Evolutionary conservation across 1,140 invertebrate species (phyloP), one percentile per base, ranked within the genome.

Genomic region (Drosophila bocki): DNA sequence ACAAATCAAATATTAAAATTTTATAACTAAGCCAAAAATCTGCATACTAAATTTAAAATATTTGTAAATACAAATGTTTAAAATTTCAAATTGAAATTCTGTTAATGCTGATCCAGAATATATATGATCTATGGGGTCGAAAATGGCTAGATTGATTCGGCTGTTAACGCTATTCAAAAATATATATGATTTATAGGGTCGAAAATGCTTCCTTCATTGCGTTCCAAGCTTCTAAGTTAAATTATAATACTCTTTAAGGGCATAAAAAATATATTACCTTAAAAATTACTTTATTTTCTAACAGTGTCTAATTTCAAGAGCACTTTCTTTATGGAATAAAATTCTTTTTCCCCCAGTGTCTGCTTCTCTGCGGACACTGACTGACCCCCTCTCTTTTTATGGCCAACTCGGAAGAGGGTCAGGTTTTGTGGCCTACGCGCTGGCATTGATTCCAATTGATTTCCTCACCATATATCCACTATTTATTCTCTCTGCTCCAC

Each of bases 351-450:
- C n/a, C n/a, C 15, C 39, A 47, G 67, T 68, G 67, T 17, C 33
- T 32, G 26, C 9, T 11, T 44, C 2, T 17, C 33, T 54, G 32
- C 12, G 19, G 26, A 13, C 50, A 9, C 1, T 4, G 9, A 45
- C n/a, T 39, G 47, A 54, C 62, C 62, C 39, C 32, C 48, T 22
- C 62, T 68, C 48, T 39, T 37, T 56, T 68, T 68, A 70, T 68
- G 67, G 48, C 33, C 67, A 70, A 15, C 56, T 70, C 67, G 67
- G 39, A 70, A 70, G 67, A 54, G 67, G 67, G 67, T 69, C 67
- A 70, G 67, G 67, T 68, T 70, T 70, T 56, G 39, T 57, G 48
- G 48, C 48, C 48, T 33, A 67, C 47, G 39, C 62, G 39, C 26
- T 13, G 61, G 41, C 48, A 56, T 45, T 41, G 67, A 37, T 56